phyloP scores from a whole-genome alignment of 1,140 invertebrate genomes.

The Mercenaria mercenaria region DNA sequence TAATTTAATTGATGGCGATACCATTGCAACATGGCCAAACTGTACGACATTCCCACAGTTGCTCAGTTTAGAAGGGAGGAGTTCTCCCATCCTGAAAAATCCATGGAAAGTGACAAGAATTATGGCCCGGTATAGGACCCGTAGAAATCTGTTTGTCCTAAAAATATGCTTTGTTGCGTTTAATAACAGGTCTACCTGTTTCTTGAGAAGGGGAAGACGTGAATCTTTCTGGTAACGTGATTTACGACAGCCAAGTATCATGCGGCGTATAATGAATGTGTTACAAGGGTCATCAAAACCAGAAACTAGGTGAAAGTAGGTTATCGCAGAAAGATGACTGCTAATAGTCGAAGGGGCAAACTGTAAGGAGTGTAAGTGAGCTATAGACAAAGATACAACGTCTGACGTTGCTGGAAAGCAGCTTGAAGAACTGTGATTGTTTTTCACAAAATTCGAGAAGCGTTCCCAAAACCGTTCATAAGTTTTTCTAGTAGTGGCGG shows the following conservation, averaged over 20 bases:
- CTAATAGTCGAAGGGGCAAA: conserved; percentile 19
- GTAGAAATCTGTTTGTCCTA: not conserved
- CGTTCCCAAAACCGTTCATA: conserved; percentile 20
- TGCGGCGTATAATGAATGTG: not conserved
- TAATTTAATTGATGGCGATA: not conserved
- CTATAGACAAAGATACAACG: conserved; percentile 13
- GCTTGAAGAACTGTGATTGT: not conserved
- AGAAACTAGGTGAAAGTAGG: not conserved
- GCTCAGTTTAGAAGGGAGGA: not conserved
- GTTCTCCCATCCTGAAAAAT: conserved; percentile 35
- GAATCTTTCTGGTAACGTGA: not conserved
- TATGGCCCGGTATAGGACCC: not conserved
- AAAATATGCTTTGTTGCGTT: not conserved
- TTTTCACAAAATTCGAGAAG: not conserved
- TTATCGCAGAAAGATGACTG: conserved; percentile 36
- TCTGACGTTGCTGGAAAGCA: conserved; percentile 1
- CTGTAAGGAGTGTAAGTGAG: not conserved
- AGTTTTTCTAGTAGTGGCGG: not conserved
- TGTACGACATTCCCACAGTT: not conserved
- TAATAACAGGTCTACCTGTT: not conserved
- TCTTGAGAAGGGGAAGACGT: not conserved
- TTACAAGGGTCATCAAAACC: conserved; percentile 15
- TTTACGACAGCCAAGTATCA: not conserved
- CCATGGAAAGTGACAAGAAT: conserved; percentile 18
- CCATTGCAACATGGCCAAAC: not conserved